Conservation (phyloP, 2,888 invertebrate species). For the Pandemis cinnamomeana region DNA sequence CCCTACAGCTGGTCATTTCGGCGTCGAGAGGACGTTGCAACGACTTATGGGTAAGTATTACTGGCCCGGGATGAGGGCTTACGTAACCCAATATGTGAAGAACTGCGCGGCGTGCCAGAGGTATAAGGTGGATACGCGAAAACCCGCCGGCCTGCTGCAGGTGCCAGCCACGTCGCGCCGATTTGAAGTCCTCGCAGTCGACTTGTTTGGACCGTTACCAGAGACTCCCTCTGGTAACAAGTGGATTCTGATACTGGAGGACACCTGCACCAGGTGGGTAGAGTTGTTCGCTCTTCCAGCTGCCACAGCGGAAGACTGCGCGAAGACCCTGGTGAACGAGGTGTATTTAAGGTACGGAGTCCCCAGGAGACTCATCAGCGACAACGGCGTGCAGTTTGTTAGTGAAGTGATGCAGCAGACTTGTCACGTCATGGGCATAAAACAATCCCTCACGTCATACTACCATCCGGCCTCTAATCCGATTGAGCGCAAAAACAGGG, state of each 20-base stretch:
- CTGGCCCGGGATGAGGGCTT: neutral
- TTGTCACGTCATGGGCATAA: constrained; percentile 38
- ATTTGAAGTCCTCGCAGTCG: constrained; percentile 44
- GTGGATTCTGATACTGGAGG: constrained; percentile 49
- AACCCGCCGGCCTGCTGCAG: neutral
- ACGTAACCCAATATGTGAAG: neutral
- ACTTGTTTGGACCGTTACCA: constrained; percentile 48
- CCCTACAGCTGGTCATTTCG: neutral
- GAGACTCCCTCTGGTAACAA: constrained; percentile 35
- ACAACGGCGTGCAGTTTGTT: constrained; percentile 42
- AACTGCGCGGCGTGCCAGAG: neutral
- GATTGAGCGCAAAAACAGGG: constrained; percentile 53
- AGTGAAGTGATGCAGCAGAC: constrained; percentile 46
- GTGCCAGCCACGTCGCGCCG: neutral
- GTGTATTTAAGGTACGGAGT: constrained; percentile 51
- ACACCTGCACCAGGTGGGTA: constrained; percentile 45
- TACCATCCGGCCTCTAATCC: constrained; percentile 50
- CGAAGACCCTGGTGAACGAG: constrained; percentile 42
- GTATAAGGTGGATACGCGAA: neutral
- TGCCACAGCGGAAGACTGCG: constrained; percentile 45
- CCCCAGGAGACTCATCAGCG: constrained; percentile 52
- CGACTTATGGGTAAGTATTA: neutral
- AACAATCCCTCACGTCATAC: constrained; percentile 40
- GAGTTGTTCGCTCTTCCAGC: constrained; percentile 46
- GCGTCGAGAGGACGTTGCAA: neutral